Conservation (phyloP, 2,888 invertebrate species). For the Drosophila atripex region DNA sequence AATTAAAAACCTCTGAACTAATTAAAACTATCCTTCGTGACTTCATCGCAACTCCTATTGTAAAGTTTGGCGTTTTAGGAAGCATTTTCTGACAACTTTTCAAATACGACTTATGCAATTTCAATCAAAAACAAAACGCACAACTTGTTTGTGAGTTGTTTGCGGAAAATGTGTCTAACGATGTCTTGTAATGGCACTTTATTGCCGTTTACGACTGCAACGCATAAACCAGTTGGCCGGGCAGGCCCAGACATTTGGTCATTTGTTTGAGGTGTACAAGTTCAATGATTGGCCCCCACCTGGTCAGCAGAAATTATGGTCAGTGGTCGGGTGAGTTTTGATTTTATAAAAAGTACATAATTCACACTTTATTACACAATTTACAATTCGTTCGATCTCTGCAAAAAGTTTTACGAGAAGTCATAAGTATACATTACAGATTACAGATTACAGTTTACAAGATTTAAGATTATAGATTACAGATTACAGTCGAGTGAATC, state of each 20-base stretch:
- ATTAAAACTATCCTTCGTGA: neutral
- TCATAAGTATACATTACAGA: conserved; percentile 47
- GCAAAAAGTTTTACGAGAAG: conserved; percentile 51
- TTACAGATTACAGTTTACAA: conserved; percentile 48
- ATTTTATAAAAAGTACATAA: conserved; percentile 78
- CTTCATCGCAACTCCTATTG: conserved; percentile 12
- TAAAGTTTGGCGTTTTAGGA: conserved; percentile 56
- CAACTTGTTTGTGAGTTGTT: conserved; percentile 34
- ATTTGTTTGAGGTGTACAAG: conserved; percentile 50
- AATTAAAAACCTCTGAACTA: neutral
- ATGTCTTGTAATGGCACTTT: conserved; percentile 49
- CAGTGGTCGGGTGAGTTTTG: conserved; percentile 46
- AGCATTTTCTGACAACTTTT: conserved; percentile 44
- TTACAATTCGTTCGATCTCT: conserved; percentile 67
- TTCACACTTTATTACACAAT: conserved; percentile 74
- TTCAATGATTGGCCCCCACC: conserved; percentile 63
- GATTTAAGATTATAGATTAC: conserved; percentile 40
- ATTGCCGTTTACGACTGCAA: conserved; percentile 50
- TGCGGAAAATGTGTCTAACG: conserved; percentile 48
- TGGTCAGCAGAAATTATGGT: conserved; percentile 21
- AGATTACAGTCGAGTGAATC: conserved; percentile 44
- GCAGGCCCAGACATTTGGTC: conserved; percentile 45
- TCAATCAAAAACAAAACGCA: conserved; percentile 43
- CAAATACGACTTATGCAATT: conserved; percentile 54
- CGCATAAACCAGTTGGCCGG: conserved; percentile 65